Evolutionary conservation across 1,140 invertebrate genomes (phyloP).

Genomic region (Zaprionus gabonicus): DNA sequence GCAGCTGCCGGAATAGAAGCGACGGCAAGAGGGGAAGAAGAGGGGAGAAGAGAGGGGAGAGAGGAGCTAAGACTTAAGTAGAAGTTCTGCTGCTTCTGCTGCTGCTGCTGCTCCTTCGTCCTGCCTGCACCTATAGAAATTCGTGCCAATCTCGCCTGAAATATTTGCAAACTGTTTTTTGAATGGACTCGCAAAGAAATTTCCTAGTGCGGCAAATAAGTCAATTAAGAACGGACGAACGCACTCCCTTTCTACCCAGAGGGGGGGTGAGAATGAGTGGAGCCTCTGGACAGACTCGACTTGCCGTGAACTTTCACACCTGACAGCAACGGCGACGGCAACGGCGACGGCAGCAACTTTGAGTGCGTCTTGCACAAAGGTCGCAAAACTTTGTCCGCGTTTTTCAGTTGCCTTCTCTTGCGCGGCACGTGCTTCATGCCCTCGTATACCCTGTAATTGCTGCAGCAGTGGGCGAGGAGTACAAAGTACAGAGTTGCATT

Average conservation of each 20-base stretch:
- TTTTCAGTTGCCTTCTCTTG: constrained; percentile 19
- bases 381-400: constrained; percentile 58
- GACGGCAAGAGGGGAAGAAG: not conserved
- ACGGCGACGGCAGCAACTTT: constrained; percentile 46
- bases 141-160: not conserved
- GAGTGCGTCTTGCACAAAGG: constrained; percentile 59
- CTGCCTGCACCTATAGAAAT: not conserved
- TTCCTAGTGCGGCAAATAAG: constrained; percentile 54
- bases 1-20: constrained; percentile 29
- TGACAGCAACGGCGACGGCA: not conserved
- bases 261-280: not conserved
- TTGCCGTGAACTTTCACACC: constrained; percentile 69
- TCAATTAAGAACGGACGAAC: constrained; percentile 66
- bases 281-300: not conserved
- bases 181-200: constrained; percentile 7
- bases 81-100: not conserved
- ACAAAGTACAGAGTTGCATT: not conserved
- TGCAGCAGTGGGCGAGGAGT: not conserved
- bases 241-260: not conserved
- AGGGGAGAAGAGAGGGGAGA: not conserved
- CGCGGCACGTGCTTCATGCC: not conserved
- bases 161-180: constrained; percentile 17
- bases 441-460: not conserved
- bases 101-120: no score
- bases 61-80: not conserved